These are phyloP conservation scores for Latrodectus hesperus DNA, from an alignment of 2,888 invertebrate species.

Conservation along the genomic window DNA sequence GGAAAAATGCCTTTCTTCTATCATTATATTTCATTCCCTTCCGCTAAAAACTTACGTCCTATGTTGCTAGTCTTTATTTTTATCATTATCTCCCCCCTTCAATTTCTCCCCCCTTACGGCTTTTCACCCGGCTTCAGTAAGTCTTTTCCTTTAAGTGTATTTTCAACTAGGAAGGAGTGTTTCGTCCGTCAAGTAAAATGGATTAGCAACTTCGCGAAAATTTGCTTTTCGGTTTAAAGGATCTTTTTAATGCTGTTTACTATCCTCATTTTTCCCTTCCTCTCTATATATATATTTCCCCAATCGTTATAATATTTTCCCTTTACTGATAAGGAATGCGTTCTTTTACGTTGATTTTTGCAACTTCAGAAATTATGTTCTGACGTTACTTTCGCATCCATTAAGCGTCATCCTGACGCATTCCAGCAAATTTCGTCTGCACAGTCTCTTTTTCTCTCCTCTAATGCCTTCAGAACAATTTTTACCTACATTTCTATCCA, in stretches of 20 bases:
- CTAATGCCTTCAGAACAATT: neutral
- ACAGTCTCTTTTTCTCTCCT: neutral
- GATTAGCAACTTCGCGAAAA: conserved; percentile 60
- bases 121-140: neutral
- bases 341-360: conserved; percentile 29
- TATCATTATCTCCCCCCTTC: conserved; percentile 57
- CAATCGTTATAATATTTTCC: conserved; percentile 4
- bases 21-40: conserved; percentile 66
- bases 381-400: conserved; percentile 33
- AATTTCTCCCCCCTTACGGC: neutral
- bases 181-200: conserved; percentile 50
- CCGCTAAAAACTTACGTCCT: conserved; percentile 39
- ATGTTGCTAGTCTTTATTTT: conserved; percentile 48
- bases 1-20: conserved; percentile 27
- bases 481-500: too few species aligned
- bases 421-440: conserved; percentile 8
- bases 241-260: conserved; percentile 62
- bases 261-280: neutral
- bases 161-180: conserved; percentile 18
- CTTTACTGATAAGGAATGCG: conserved; percentile 24
- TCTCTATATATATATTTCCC: neutral
- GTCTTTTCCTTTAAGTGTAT: conserved; percentile 20
- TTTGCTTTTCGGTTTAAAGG: conserved; percentile 63
- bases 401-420: conserved; percentile 35
- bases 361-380: conserved; percentile 10